A percentile compares a stretch with the other conserved stretches of the same genome.
Conservation (phyloP, 1,140 invertebrate genomes). For the Drosophila ohnishii region DNA sequence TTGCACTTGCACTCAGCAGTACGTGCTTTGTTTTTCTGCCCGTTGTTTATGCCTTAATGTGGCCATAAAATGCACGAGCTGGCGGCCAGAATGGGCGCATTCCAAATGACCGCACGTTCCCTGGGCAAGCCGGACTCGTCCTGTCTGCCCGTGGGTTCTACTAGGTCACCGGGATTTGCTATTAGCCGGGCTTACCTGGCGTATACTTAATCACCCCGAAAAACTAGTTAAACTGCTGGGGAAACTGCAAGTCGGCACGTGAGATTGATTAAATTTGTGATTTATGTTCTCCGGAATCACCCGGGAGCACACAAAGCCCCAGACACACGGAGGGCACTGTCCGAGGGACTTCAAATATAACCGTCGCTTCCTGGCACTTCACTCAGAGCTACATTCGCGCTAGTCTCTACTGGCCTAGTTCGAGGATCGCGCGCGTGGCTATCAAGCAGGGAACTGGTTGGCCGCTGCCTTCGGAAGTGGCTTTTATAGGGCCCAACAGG, state of each 20-base stretch:
- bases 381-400: conserved; percentile 7
- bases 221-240: conserved; percentile 19
- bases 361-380: conserved; percentile 17
- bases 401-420: neutral
- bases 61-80: conserved; percentile 66
- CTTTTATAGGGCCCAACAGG: conserved; percentile 64
- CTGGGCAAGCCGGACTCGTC: neutral
- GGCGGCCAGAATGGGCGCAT: conserved; percentile 15
- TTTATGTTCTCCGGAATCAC: conserved; percentile 50
- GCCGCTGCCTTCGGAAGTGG: conserved; percentile 13
- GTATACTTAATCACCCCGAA: conserved; percentile 64
- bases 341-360: conserved; percentile 21
- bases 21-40: conserved; percentile 41
- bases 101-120: conserved; percentile 39
- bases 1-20: conserved; percentile 37
- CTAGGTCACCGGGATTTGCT: conserved; percentile 61
- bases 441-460: conserved; percentile 50
- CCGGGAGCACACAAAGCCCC: conserved; percentile 20
- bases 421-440: conserved; percentile 57
- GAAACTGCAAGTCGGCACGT: conserved; percentile 59
- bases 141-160: conserved; percentile 11
- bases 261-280: conserved; percentile 74
- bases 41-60: conserved; percentile 71
- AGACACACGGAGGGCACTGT: conserved; percentile 19
- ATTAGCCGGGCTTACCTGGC: conserved; percentile 64